phyloP scores from a whole-genome alignment of 1,140 invertebrate genomes.

The Cotesia vestalis region DNA sequence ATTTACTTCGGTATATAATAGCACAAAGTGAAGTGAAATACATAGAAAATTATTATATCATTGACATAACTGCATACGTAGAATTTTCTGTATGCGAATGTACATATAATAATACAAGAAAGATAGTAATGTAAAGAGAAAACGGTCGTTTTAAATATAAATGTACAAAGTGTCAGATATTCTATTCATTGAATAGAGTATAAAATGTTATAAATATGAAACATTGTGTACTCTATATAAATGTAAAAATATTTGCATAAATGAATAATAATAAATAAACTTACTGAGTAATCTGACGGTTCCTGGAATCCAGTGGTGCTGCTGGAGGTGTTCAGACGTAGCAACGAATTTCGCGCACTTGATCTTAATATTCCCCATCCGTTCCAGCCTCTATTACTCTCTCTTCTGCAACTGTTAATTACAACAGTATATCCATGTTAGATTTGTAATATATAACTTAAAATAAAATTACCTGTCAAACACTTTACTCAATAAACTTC shows the following conservation, averaged over 20 bases:
- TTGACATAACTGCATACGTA: background rate
- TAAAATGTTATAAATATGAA: slow-evolving; percentile 1
- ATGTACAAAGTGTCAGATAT: too few relatives aligned
- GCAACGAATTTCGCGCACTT: slow-evolving; percentile 49
- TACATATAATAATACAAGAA: too few relatives aligned
- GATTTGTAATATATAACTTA: background rate
- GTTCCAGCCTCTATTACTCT: slow-evolving; percentile 52
- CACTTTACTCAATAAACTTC: too few relatives aligned
- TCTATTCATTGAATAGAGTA: too few relatives aligned
- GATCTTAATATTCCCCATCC: slow-evolving; percentile 51
- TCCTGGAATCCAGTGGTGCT: slow-evolving; percentile 40
- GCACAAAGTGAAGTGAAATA: slow-evolving; percentile 8
- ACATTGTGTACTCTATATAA: background rate
- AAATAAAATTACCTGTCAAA: too few relatives aligned
- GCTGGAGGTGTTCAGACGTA: slow-evolving; percentile 44
- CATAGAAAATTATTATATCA: background rate
- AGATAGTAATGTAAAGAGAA: too few relatives aligned
- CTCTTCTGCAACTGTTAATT: slow-evolving; percentile 43
- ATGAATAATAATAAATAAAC: slow-evolving; percentile 25
- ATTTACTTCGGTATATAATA: background rate
- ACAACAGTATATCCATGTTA: background rate
- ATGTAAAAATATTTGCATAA: slow-evolving; percentile 13
- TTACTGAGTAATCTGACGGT: slow-evolving; percentile 45
- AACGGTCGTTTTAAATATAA: too few relatives aligned
- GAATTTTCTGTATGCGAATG: background rate